These are phyloP conservation scores for Lepisosteus osseus DNA, from an alignment of 2,113 vertebrate species.

Conservation along the genomic window DNA sequence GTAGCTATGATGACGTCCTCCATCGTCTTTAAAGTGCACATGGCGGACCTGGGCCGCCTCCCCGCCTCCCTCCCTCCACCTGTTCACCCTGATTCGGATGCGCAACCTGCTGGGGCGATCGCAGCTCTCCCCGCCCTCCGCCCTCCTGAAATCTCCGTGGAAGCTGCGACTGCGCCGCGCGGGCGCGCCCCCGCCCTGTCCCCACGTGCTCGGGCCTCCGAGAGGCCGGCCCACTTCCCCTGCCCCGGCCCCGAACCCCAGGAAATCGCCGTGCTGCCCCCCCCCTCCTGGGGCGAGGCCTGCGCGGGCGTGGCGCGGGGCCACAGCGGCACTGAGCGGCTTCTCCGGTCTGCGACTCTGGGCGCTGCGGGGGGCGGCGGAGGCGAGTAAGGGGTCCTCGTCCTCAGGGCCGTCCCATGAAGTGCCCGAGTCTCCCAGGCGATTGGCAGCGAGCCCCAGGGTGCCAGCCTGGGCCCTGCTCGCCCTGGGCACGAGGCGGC, in stretches of 20 bases:
- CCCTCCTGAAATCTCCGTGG: not conserved
- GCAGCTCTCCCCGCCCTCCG: constrained; percentile 17
- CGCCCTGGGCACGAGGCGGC: constrained; percentile 37
- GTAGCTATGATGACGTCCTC: constrained; percentile 7
- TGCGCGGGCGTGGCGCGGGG: not conserved
- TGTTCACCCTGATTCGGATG: constrained; percentile 31
- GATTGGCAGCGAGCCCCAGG: constrained; percentile 36
- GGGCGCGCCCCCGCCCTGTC: not conserved
- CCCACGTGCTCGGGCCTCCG: not conserved
- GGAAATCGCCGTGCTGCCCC: constrained; percentile 5
- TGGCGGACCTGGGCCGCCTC: constrained; percentile 37
- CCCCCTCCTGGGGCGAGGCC: not conserved
- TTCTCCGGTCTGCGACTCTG: constrained; percentile 34
- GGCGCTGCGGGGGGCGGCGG: constrained; percentile 28
- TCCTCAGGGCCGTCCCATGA: constrained; percentile 52
- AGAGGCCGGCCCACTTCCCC: constrained; percentile 10
- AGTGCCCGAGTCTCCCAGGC: constrained; percentile 35
- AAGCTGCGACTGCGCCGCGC: not conserved
- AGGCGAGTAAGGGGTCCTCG: constrained; percentile 38
- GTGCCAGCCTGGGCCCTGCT: constrained; percentile 41
- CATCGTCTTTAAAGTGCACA: constrained; percentile 55
- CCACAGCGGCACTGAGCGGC: constrained; percentile 28
- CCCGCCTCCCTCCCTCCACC: constrained; percentile 47
- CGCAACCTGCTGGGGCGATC: constrained; percentile 13
- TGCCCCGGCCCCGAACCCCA: constrained; percentile 16